Evolutionary conservation across 37 sponge, comb jelly and placozoan genomes (phyloP), one percentile per base, ranked within the genome.

Genomic region (Chondrosia reniformis): DNA sequence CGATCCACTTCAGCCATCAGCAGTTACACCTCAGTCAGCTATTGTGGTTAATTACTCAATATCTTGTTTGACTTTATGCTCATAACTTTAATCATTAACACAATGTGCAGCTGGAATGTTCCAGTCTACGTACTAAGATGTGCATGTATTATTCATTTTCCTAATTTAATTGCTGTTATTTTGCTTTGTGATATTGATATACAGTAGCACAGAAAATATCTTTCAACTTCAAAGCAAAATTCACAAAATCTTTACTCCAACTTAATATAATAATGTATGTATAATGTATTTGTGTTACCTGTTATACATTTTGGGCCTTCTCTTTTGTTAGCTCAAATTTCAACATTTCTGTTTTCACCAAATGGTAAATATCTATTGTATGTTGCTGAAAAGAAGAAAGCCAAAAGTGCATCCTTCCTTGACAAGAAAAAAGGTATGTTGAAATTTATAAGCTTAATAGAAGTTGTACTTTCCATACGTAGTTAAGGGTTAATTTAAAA

Each of bases 301-400:
- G n/a, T n/a, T n/a, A n/a, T n/a, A n/a, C n/a, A n/a, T n/a, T n/a
- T n/a, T n/a, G n/a, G n/a, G n/a, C 15, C 5, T 32, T 43, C 43
- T 0, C 21, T 63, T 63, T 34, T 2, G 46, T 5, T 42, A 87
- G 83, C 63, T 32, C 78, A 83, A 42, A 84, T 90, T 82, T 43
- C 76, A 2, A 33, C 72, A 19, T 78, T 90, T 33, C 59, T 42
- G 34, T 54, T 77, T 22, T 92, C 91, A 22, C 75, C 80, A n/a
- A 77, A 85, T 61, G 98, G 88, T 13, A 52, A 73, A 4, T 63
- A 74, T 28, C 45, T 98, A 46, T 73, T 98, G 62, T 98, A 88
- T 46, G 69, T 95, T 25, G 99, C 99, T 42, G 96, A 98, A 64
- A 89, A 52, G 57, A 82, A 95, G 79, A 81, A 77, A n/a, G 85